Conservation (phyloP, 2,797 vertebrate species). For the Sternarchorhynchus goeldii region DNA sequence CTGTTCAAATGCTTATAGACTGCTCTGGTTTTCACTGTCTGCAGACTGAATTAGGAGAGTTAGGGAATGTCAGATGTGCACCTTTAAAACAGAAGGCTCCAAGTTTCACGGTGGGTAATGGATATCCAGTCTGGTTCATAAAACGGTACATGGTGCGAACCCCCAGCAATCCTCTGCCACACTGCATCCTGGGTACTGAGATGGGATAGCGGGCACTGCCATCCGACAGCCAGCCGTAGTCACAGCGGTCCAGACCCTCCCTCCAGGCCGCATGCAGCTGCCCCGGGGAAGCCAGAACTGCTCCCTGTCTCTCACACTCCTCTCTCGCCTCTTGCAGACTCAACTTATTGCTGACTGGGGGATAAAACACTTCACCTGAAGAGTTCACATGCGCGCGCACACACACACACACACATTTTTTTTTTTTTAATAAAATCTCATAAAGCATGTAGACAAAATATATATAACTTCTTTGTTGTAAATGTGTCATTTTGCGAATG, state of each 20-base stretch:
- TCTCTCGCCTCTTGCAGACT: conserved; percentile 79
- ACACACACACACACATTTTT: not conserved
- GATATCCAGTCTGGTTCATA: conserved; percentile 88
- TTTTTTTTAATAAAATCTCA: no score
- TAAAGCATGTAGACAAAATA: no score
- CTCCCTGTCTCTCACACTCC: conserved; percentile 69
- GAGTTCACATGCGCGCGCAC: conserved; percentile 65
- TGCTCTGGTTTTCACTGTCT: no score
- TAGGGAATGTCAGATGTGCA: conserved; percentile 64
- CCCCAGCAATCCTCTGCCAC: conserved; percentile 88
- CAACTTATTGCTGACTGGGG: conserved; percentile 70
- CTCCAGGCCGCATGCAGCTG: conserved; percentile 90
- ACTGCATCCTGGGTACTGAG: conserved; percentile 84
- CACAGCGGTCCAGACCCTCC: conserved; percentile 86
- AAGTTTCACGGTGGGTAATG: conserved; percentile 75
- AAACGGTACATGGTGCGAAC: conserved; percentile 90
- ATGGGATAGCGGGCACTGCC: conserved; percentile 93
- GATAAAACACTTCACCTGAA: conserved; percentile 85
- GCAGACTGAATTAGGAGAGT: not conserved
- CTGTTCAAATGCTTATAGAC: no score
- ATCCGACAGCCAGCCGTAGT: conserved; percentile 90
- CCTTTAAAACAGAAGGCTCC: conserved; percentile 91
- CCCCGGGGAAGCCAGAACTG: conserved; percentile 82
- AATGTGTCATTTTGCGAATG: no score
- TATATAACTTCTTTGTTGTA: no score